These are phyloP conservation scores for Schizothorax lantsangensis DNA, from an alignment of 2,797 vertebrate genomes.

Conservation along the genomic window DNA sequence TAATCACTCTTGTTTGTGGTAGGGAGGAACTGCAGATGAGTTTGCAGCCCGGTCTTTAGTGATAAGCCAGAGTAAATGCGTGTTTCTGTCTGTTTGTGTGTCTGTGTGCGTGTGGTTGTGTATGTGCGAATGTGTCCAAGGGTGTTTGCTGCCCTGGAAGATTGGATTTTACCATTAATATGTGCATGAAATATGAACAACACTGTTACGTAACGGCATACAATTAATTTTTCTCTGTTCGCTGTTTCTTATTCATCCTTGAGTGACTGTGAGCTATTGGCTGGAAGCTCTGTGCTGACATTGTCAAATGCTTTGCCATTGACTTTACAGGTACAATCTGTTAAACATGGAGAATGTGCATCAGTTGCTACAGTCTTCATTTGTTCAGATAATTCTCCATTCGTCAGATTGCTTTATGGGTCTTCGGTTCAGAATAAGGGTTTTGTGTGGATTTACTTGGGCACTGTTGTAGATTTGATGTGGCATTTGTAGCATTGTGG, in stretches of 20 bases:
- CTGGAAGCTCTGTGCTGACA: slow-evolving; percentile 38
- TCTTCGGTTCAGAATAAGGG: background rate
- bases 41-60: slow-evolving; percentile 21
- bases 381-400: slow-evolving; percentile 19
- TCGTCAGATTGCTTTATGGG: background rate
- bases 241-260: slow-evolving; percentile 45
- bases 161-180: slow-evolving; percentile 52
- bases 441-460: background rate
- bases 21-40: slow-evolving; percentile 4
- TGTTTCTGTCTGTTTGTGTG: background rate
- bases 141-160: background rate
- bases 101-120: background rate
- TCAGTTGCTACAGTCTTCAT: slow-evolving; percentile 15
- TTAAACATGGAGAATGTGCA: slow-evolving; percentile 43
- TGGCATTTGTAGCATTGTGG: background rate
- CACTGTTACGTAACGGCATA: slow-evolving; percentile 32
- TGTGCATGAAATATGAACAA: slow-evolving; percentile 44
- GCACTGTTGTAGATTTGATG: background rate
- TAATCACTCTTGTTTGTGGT: slow-evolving; percentile 28
- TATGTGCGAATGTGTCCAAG: slow-evolving; percentile 26
- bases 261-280: slow-evolving; percentile 38
- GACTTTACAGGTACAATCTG: slow-evolving; percentile 40
- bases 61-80: slow-evolving; percentile 30
- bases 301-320: slow-evolving; percentile 47
- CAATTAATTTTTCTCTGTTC: slow-evolving; percentile 47